Evolutionary conservation across 2,797 vertebrate species (phyloP), one percentile per base, ranked within the genome.

Genomic region (Galago senegalensis): DNA sequence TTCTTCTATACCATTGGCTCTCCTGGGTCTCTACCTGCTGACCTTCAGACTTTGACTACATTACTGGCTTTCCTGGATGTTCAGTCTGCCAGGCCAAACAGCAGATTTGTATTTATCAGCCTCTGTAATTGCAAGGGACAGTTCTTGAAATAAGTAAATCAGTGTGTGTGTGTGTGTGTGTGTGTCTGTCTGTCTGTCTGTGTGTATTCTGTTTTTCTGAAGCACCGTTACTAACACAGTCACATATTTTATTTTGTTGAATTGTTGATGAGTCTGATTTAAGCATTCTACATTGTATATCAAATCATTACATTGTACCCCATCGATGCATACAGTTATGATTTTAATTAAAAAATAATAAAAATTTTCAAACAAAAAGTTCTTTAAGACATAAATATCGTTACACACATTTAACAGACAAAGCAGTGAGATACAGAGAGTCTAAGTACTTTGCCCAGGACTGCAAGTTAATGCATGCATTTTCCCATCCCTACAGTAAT

Each of bases 361-460:
- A 49, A 49, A 53, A 53, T 2, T 49, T 49, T 53, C 14, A 53
- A 53, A 53, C 14, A 12, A 16, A 85, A 82, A 37, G 17, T 61
- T 53, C 10, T 90, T 3, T 65, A 53, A 65, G 3, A 89, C 37
- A 92, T 73, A 94, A 91, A 81, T 81, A 81, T 58, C 75, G 65
- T 76, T 82, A 43, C 11, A 8, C 31, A 89, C 11, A 76, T 72
- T 92, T 92, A 76, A 82, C 11, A 56, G 65, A 63, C 3, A 91
- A 70, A 95, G 49, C 13, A 72, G 13, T 79, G 37, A 87, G 5
- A 13, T 60, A 67, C 18, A 82, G 23, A 82, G 14, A 89, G 25
- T 84, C 43, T 87, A 60, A 85, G 16, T 61, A 85, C 88, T 18
- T 60, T 87, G 29, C 8, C n/a, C 87, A 31, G 85, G 29, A 77